Conservation (phyloP, 2,888 invertebrate species). For the Agrochola lychnidis region DNA sequence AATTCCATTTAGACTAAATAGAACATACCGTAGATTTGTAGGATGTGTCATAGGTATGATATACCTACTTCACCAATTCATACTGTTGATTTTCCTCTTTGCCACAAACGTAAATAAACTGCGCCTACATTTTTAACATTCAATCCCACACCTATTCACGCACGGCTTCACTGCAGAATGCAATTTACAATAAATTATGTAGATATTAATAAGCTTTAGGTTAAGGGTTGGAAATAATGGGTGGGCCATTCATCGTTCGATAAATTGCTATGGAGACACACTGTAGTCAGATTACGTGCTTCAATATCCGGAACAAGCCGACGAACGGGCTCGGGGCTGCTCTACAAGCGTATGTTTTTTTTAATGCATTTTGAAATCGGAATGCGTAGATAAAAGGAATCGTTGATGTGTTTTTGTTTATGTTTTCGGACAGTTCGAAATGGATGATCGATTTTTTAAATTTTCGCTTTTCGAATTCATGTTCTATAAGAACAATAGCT, state of each 20-base stretch:
- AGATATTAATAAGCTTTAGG: conserved; percentile 90
- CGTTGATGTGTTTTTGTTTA: conserved; percentile 62
- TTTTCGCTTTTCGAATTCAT: background rate
- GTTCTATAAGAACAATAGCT: conserved; percentile 3
- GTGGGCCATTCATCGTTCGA: conserved; percentile 88
- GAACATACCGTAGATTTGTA: background rate
- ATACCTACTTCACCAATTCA: background rate
- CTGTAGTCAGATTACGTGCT: conserved; percentile 90
- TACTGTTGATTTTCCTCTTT: background rate
- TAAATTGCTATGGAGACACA: conserved; percentile 90
- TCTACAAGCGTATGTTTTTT: conserved; percentile 59
- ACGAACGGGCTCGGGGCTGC: conserved; percentile 65
- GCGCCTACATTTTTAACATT: conserved; percentile 65
- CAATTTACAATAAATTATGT: conserved; percentile 91
- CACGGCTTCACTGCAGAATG: conserved; percentile 86
- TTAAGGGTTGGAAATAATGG: conserved; percentile 89
- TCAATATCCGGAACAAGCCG: conserved; percentile 88
- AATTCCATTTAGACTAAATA: background rate
- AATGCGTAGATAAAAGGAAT: conserved; percentile 60
- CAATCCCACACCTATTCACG: conserved; percentile 75
- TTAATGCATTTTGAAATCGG: conserved; percentile 62
- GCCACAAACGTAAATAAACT: conserved; percentile 10
- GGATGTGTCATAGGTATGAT: background rate
- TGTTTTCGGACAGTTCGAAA: conserved; percentile 38
- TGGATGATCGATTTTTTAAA: conserved; percentile 31